These are phyloP conservation scores for Apostichopus leukothele DNA, from an alignment of 53 echinoderm and acorn worm genomes.

Conservation along the genomic window DNA sequence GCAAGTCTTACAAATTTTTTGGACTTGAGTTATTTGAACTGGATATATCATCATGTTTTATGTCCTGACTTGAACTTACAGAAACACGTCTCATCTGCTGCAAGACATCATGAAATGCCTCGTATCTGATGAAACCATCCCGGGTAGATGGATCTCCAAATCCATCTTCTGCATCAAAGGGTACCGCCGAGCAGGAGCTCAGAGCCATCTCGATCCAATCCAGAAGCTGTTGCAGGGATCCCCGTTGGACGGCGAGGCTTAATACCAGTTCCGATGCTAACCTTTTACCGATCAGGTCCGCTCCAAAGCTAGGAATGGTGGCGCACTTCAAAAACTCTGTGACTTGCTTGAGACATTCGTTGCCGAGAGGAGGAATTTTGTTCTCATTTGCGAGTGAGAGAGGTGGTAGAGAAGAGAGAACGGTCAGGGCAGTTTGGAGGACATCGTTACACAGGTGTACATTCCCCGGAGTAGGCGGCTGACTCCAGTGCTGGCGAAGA, in stretches of 20 bases:
- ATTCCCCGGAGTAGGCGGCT: slow-evolving; percentile 50
- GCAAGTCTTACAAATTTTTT: too few species aligned
- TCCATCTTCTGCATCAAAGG: slow-evolving; percentile 23
- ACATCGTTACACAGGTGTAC: slow-evolving; percentile 88
- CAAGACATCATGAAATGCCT: slow-evolving; percentile 77
- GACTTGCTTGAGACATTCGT: slow-evolving; percentile 89
- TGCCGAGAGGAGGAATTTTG: slow-evolving; percentile 88
- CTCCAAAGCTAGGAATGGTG: slow-evolving; percentile 89
- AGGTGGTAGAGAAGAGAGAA: slow-evolving; percentile 80
- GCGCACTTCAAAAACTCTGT: slow-evolving; percentile 88
- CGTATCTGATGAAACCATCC: slow-evolving; percentile 74
- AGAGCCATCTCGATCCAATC: slow-evolving; percentile 99
- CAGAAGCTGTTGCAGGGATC: slow-evolving; percentile 87
- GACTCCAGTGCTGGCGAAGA: slow-evolving; percentile 88
- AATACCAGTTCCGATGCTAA: slow-evolving; percentile 86
- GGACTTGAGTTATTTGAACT: too few species aligned
- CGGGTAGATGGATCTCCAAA: slow-evolving; percentile 40
- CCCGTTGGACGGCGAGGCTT: slow-evolving; percentile 88
- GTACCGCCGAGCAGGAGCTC: slow-evolving; percentile 75
- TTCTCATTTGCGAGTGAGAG: slow-evolving; percentile 95
- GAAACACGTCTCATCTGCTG: slow-evolving; percentile 94
- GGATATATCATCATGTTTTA: background rate
- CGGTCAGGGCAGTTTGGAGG: slow-evolving; percentile 81
- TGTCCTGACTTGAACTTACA: slow-evolving; percentile 60
- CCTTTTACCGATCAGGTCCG: slow-evolving; percentile 80